phyloP scores from a whole-genome alignment of 2,888 invertebrate species.

The Drymonia ruficornis region DNA sequence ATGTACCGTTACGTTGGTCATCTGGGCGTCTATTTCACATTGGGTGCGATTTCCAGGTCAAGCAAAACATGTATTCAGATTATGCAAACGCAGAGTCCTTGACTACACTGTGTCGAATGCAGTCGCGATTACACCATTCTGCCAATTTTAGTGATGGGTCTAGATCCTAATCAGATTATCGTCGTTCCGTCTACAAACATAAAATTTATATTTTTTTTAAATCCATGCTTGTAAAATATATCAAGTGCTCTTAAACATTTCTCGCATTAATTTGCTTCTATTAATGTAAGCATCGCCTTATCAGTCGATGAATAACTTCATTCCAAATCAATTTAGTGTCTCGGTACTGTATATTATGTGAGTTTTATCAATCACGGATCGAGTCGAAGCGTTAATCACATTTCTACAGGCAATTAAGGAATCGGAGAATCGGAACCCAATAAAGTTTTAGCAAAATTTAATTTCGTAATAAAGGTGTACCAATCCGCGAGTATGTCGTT shows the following conservation, averaged over 20 bases:
- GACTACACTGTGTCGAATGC: conserved; percentile 5
- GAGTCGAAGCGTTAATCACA: conserved; percentile 37
- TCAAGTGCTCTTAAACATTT: not conserved
- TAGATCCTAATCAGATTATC: not conserved
- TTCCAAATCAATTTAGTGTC: conserved; percentile 4
- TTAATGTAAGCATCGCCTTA: conserved; percentile 18
- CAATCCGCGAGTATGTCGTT: conserved; percentile 38
- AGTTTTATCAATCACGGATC: conserved; percentile 40
- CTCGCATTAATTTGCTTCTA: conserved; percentile 28
- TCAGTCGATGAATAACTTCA: conserved; percentile 27
- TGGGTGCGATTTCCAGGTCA: conserved; percentile 34
- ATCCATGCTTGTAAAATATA: conserved; percentile 6
- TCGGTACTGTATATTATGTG: conserved; percentile 8
- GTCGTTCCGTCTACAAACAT: not conserved
- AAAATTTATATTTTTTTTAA: not conserved
- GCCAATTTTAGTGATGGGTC: conserved; percentile 1
- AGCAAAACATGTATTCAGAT: conserved; percentile 36
- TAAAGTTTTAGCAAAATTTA: conserved; percentile 48
- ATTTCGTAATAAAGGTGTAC: conserved; percentile 43
- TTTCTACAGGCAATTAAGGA: conserved; percentile 58
- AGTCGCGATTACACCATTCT: conserved; percentile 21
- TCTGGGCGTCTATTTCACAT: conserved; percentile 18
- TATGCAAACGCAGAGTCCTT: conserved; percentile 37
- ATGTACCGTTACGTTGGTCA: conserved; percentile 3
- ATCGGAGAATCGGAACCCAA: conserved; percentile 37